These are phyloP conservation scores for Pedionomus torquatus DNA, from an alignment of 2,113 vertebrate genomes.

Conservation along the genomic window DNA sequence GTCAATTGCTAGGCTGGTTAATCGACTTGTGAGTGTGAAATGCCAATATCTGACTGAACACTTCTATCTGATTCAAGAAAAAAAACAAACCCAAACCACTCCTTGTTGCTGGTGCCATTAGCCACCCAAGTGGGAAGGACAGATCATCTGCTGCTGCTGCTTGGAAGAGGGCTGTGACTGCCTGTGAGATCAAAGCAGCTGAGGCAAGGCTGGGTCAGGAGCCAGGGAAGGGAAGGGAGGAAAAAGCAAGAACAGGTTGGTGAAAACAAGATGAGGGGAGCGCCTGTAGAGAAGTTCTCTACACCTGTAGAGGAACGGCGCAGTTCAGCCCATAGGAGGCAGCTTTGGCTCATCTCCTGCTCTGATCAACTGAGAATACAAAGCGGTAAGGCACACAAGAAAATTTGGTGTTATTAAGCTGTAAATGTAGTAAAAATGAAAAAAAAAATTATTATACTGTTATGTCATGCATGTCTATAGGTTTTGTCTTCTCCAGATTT, in stretches of 20 bases:
- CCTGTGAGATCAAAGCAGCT: not conserved
- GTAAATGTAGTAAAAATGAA: not conserved
- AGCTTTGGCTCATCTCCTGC: not conserved
- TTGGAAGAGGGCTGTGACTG: not conserved
- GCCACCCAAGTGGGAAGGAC: not conserved
- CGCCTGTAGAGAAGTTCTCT: too few species aligned
- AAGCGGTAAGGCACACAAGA: not conserved
- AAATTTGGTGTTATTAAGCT: not conserved
- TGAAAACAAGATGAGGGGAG: not conserved
- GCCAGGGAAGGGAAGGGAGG: not conserved
- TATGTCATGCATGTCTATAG: not conserved
- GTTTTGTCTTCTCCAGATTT: not conserved
- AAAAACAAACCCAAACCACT: not conserved
- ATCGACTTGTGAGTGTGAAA: not conserved
- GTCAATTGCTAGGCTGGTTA: constrained; percentile 9
- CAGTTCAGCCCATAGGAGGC: not conserved
- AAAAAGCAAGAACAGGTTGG: not conserved
- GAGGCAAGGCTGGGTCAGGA: not conserved
- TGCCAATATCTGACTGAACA: not conserved
- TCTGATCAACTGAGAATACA: not conserved
- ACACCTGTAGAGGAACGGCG: not conserved
- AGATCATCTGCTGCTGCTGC: not conserved
- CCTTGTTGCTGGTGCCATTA: not conserved
- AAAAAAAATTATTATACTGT: not conserved
- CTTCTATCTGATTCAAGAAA: not conserved